phyloP scores from a whole-genome alignment of 2,113 vertebrate genomes.

The Drymodes brunneopygia region DNA sequence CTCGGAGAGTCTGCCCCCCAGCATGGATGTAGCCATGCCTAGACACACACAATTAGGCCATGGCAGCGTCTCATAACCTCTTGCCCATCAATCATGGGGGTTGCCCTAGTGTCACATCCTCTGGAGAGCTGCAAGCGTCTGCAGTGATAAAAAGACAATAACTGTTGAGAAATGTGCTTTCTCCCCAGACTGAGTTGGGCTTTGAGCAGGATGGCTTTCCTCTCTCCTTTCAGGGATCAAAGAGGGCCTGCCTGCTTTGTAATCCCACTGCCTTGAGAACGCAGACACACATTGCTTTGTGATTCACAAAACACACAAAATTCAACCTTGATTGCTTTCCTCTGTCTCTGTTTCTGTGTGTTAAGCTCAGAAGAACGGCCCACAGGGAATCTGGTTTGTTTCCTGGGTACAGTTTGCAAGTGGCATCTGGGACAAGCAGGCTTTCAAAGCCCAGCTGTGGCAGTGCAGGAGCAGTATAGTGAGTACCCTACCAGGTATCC shows the following conservation, averaged over 20 bases:
- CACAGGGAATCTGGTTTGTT: not conserved
- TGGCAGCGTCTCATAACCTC: not conserved
- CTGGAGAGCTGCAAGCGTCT: not conserved
- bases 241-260: not conserved
- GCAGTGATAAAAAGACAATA: not conserved
- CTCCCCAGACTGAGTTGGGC: not conserved
- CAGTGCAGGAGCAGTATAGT: not conserved
- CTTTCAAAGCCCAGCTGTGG: not conserved
- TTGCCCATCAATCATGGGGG: not conserved
- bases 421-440: not conserved
- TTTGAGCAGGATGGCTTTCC: not conserved
- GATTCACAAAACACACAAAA: not conserved
- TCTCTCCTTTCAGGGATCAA: rapidly evolving
- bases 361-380: not conserved
- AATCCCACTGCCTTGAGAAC: not conserved
- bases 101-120: not conserved
- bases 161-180: not conserved
- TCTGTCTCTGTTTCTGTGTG: not conserved
- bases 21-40: not conserved
- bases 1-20: not conserved
- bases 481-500: not conserved
- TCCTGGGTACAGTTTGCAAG: not conserved
- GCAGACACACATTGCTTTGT: not conserved
- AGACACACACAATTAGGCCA: not conserved
- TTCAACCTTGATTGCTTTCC: not conserved